These are phyloP conservation scores for Ondatra zibethicus DNA, from an alignment of 2,113 vertebrate genomes.

Conservation along the genomic window DNA sequence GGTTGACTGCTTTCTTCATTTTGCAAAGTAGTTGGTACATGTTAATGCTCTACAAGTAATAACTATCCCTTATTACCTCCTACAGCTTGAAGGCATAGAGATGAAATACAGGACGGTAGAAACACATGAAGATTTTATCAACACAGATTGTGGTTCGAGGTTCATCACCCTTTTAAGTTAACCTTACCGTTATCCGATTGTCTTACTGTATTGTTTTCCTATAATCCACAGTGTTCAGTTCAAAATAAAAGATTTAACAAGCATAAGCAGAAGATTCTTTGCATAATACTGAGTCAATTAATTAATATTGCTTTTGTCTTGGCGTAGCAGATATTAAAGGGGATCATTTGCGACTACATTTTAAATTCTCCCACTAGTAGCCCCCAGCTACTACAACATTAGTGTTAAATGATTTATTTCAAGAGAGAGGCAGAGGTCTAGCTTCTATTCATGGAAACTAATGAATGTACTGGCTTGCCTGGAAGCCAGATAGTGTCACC, in stretches of 20 bases:
- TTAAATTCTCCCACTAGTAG: background rate
- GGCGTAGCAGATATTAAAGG: background rate
- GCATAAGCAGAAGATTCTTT: background rate
- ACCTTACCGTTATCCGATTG: background rate
- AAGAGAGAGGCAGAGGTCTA: background rate
- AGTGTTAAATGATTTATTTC: background rate
- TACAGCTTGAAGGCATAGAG: slow-evolving; percentile 19
- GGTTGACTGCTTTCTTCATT: background rate
- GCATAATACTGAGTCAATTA: background rate
- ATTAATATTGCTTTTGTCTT: background rate
- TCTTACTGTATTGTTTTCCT: background rate
- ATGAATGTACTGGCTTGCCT: background rate
- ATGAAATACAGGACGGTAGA: background rate
- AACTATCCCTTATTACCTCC: slow-evolving; percentile 19
- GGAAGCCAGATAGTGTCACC: background rate
- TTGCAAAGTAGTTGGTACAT: background rate
- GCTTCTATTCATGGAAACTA: background rate
- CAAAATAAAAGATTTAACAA: slow-evolving; percentile 38
- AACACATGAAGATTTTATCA: background rate
- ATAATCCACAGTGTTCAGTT: background rate
- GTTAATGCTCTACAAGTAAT: background rate
- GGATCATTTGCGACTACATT: background rate
- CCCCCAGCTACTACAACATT: background rate
- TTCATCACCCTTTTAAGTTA: background rate
- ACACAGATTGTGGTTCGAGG: background rate